Percentiles rank a stretch among this genome's conserved stretches.
These are phyloP conservation scores for Nematostella vectensis DNA, from an alignment of 92 coral and sea anemone species.

Conservation along the genomic window DNA sequence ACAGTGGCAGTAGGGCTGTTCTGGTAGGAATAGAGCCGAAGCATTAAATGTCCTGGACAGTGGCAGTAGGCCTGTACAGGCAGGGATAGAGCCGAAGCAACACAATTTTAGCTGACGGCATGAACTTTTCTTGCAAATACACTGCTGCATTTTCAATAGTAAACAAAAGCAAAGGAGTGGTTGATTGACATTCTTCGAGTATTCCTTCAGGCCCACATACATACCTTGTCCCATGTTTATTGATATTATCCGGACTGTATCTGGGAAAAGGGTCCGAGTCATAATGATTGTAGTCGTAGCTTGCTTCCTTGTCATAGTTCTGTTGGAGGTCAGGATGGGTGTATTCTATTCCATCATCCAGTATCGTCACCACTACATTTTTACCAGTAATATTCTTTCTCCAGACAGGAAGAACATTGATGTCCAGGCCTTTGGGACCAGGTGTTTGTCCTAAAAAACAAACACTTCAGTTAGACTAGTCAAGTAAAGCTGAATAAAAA, in stretches of 20 bases:
- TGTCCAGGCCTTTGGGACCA: constrained; percentile 81
- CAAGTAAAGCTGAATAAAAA: not conserved
- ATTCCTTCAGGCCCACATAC: no score
- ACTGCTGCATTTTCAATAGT: no score
- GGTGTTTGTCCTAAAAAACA: constrained; percentile 60
- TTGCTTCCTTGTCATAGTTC: constrained; percentile 79
- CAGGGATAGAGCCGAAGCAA: no score
- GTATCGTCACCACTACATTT: constrained; percentile 89
- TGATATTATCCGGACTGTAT: constrained; percentile 66
- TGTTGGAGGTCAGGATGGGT: constrained; percentile 79
- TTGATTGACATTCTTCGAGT: no score
- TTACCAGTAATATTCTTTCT: constrained; percentile 71
- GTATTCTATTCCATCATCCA: constrained; percentile 96
- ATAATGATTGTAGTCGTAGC: constrained; percentile 74
- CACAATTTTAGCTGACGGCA: no score
- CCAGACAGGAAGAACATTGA: constrained; percentile 94
- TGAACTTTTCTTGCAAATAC: no score
- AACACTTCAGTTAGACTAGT: not conserved
- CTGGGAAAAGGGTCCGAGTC: constrained; percentile 87
- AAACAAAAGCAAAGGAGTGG: no score
- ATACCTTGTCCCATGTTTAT: constrained; percentile 99
- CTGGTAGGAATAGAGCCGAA: no score
- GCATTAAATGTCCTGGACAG: no score
- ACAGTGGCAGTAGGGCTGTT: no score
- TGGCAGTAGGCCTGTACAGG: no score